phyloP scores from a whole-genome alignment of 2,113 vertebrate genomes.

The Epinephelus moara region DNA sequence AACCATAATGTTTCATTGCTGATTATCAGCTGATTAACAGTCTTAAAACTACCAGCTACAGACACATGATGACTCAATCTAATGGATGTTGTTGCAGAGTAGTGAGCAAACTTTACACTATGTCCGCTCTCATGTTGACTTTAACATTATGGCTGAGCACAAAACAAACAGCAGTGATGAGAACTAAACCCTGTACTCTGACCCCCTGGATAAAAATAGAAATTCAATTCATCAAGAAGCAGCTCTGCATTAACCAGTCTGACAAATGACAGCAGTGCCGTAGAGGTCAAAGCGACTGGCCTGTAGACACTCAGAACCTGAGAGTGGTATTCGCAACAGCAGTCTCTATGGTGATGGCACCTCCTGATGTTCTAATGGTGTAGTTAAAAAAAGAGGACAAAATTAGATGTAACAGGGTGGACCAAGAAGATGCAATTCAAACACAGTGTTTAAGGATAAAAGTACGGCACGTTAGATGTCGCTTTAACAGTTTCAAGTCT shows the following conservation, averaged over 20 bases:
- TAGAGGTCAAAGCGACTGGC: slow-evolving; percentile 2
- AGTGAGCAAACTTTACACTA: neutral
- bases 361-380: neutral
- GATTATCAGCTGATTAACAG: neutral
- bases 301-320: slow-evolving; percentile 10
- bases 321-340: neutral
- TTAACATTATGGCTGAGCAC: neutral
- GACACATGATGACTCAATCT: neutral
- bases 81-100: neutral
- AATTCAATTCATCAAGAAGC: neutral
- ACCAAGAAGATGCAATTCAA: neutral
- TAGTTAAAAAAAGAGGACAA: neutral
- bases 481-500: neutral
- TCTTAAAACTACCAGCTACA: neutral
- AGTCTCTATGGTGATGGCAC: neutral
- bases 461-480: neutral
- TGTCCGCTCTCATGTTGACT: slow-evolving; percentile 1
- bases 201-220: slow-evolving; percentile 1
- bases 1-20: neutral
- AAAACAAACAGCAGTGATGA: neutral
- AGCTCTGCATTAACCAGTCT: neutral
- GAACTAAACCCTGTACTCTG: neutral
- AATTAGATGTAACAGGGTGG: neutral
- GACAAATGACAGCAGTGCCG: neutral
- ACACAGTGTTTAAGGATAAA: neutral